Evolutionary conservation across 2,113 vertebrate genomes (phyloP), one percentile per base, ranked within the genome.

Genomic region (Hystrix cristata): DNA sequence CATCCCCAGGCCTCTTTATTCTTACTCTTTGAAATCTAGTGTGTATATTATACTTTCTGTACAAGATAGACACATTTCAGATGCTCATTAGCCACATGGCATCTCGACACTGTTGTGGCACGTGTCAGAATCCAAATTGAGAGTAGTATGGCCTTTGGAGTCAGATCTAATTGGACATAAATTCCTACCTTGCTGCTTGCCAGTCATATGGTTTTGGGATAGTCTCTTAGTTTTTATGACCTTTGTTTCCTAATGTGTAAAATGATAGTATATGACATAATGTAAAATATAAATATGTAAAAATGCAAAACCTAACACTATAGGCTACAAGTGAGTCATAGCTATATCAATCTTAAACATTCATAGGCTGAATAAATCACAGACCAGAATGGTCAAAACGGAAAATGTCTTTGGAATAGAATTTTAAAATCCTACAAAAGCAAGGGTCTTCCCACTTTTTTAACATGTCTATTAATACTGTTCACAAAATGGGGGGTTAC

Each of bases 211-310:
- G 43, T 31, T 94, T 95, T 65, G 38, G 86, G 34, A 60, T 81
- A 48, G 67, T 91, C 31, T 80, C 21, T 87, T 69, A 59, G 18
- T 38, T 69, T 87, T 82, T 78, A 48, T 88, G 65, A 95, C 74
- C 65, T 86, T 95, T 72, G 29, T 85, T 93, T 95, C 92, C 78
- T 79, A 74, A n/a, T 62, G 5, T 90, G 13, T 87, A 85, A 86
- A 74, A 65, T 64, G 14, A 76, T 94, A 74, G 53, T 59, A 48
- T 53, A 2, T n/a, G 53, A 65, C 53, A 86, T 57, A 85, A 55
- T 83, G 5, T 78, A 86, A 88, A 82, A 69, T 57, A 62, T 72
- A 83, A 94, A 79, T 38, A 53, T 57, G 69, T 72, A 79, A 71
- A 72, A 71, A 62, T 48, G 31, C 48, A 55, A 95, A 88, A 31